These are phyloP conservation scores for Caenorhabditis angaria DNA, from an alignment of 2,888 invertebrate genomes.

Conservation along the genomic window DNA sequence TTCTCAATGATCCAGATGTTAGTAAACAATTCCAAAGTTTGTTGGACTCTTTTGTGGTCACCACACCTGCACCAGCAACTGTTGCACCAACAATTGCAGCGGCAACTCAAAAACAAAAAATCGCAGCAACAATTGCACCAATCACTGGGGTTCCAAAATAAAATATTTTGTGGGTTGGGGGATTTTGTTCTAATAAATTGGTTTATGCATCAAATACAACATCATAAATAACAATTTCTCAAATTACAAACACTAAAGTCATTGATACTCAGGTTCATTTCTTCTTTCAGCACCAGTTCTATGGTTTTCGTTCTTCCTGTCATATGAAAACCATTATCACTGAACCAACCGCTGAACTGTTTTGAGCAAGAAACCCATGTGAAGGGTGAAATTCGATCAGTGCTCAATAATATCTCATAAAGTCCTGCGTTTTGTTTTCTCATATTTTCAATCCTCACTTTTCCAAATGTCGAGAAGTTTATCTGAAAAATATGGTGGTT, in stretches of 20 bases:
- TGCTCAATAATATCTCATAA: conserved; percentile 47
- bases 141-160: background rate
- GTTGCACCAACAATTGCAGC: no score
- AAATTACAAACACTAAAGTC: conserved; percentile 54
- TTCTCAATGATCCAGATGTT: background rate
- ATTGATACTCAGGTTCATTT: conserved; percentile 22
- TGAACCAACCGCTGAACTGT: conserved; percentile 54
- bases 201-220: background rate
- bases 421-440: conserved; percentile 21
- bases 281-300: conserved; percentile 16
- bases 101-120: no score
- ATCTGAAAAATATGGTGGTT: conserved; percentile 33
- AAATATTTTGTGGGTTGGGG: background rate
- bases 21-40: background rate
- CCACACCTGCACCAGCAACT: no score
- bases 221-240: conserved; percentile 42
- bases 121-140: background rate
- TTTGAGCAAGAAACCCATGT: conserved; percentile 63
- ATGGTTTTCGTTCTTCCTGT: conserved; percentile 22
- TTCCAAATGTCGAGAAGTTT: conserved; percentile 42
- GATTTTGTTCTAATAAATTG: background rate
- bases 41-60: background rate
- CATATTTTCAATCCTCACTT: conserved; percentile 36
- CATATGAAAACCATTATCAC: conserved; percentile 66
- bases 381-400: conserved; percentile 58